Conservation (phyloP, 2,113 vertebrate species). For the Bettongia penicillata region DNA sequence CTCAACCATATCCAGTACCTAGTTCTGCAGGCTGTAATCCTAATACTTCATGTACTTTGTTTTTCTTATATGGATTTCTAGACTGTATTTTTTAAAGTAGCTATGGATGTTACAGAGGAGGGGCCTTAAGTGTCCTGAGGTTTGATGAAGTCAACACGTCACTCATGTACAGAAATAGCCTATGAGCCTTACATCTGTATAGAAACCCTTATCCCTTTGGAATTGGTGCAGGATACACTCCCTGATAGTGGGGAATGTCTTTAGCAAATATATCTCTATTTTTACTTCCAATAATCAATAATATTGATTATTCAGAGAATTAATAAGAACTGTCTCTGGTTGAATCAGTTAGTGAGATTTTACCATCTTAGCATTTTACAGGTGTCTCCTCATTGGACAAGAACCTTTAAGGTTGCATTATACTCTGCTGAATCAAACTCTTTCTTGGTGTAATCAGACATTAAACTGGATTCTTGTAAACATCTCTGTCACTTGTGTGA, state of each 20-base stretch:
- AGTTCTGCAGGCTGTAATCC: background rate
- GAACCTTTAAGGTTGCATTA: background rate
- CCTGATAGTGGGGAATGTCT: background rate
- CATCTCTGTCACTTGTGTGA: background rate
- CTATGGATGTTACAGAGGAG: background rate
- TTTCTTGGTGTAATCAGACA: background rate
- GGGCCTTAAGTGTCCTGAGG: background rate
- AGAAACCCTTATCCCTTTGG: background rate
- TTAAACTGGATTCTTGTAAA: background rate
- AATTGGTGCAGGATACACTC: background rate
- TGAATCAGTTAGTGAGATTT: background rate
- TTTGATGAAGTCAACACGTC: background rate
- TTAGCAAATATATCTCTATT: background rate
- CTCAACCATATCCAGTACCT: background rate
- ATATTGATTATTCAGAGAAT: background rate
- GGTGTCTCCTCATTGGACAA: background rate
- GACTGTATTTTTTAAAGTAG: background rate
- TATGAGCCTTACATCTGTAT: background rate
- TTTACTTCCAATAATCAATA: too few relatives aligned
- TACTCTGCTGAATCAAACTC: background rate
- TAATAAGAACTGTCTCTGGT: background rate
- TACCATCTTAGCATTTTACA: background rate
- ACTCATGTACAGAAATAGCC: background rate
- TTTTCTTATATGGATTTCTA: background rate
- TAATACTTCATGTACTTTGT: background rate